These are phyloP conservation scores for Parazoanthus atlanticus DNA, from an alignment of 92 coral and sea anemone genomes.

Conservation along the genomic window DNA sequence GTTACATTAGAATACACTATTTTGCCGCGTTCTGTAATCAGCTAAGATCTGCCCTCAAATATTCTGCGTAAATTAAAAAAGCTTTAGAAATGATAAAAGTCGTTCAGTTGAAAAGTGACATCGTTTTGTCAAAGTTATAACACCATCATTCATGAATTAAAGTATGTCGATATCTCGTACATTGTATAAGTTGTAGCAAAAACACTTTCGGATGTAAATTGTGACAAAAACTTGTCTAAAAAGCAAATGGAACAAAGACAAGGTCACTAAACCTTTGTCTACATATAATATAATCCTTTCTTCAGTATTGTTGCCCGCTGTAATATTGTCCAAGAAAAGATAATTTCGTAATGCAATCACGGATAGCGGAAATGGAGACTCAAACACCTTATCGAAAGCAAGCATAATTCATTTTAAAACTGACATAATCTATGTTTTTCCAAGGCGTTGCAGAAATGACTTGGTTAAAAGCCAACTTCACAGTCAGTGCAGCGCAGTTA, in stretches of 20 bases:
- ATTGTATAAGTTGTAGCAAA: neutral
- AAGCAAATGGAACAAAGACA: neutral
- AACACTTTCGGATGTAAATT: neutral
- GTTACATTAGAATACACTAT: no score
- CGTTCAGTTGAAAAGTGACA: neutral
- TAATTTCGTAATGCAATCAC: neutral
- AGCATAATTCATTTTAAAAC: neutral
- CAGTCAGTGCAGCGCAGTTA: neutral
- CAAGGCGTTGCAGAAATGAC: neutral
- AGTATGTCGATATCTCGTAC: neutral
- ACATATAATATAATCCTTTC: no score
- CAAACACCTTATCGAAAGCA: neutral
- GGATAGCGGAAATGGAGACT: neutral
- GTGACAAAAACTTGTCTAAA: neutral
- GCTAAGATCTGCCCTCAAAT: no score
- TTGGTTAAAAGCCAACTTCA: neutral
- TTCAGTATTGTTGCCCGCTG: no score
- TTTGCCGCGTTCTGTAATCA: no score
- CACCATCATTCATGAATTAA: neutral
- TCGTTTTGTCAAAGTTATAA: no score
- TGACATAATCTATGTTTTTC: neutral
- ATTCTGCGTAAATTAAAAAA: no score
- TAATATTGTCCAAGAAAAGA: no score
- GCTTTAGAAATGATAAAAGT: neutral
- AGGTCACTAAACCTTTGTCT: neutral